A percentile compares a stretch with the other conserved stretches of the same genome.
Evolutionary conservation across 1,140 invertebrate genomes (phyloP).

Genomic region (Rhyacophila brunnea): DNA sequence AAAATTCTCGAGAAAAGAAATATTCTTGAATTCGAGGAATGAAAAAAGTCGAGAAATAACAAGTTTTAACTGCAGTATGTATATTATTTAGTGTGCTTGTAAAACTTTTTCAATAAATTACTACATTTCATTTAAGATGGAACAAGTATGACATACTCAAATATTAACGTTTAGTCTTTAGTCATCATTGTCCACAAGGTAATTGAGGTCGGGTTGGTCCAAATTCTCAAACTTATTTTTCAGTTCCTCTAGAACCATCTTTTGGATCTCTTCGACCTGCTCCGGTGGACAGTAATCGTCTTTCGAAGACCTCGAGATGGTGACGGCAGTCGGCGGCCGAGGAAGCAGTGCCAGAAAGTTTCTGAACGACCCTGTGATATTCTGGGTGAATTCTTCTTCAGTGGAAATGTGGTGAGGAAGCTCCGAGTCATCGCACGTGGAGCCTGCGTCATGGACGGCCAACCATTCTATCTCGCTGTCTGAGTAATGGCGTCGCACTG

Average conservation of each 20-base stretch:
- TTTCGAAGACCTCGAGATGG: conserved; percentile 76
- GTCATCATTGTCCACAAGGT: conserved; percentile 12
- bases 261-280: conserved; percentile 72
- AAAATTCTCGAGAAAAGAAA: too few species aligned
- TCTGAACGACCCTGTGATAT: conserved; percentile 59
- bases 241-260: conserved; percentile 54
- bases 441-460: conserved; percentile 78
- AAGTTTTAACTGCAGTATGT: too few species aligned
- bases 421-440: conserved; percentile 77
- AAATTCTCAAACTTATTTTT: conserved; percentile 10
- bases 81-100: too few species aligned
- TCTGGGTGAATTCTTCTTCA: conserved; percentile 62
- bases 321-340: conserved; percentile 68
- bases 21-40: too few species aligned
- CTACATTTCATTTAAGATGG: too few species aligned
- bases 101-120: too few species aligned
- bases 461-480: conserved; percentile 73
- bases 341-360: conserved; percentile 64
- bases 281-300: conserved; percentile 85
- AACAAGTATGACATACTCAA: too few species aligned
- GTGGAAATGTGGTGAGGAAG: conserved; percentile 80
- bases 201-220: conserved; percentile 25
- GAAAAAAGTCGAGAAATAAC: too few species aligned
- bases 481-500: conserved; percentile 53
- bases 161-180: not conserved